These are phyloP conservation scores for Myripristis murdjan DNA, from an alignment of 2,797 vertebrate genomes.

Conservation along the genomic window DNA sequence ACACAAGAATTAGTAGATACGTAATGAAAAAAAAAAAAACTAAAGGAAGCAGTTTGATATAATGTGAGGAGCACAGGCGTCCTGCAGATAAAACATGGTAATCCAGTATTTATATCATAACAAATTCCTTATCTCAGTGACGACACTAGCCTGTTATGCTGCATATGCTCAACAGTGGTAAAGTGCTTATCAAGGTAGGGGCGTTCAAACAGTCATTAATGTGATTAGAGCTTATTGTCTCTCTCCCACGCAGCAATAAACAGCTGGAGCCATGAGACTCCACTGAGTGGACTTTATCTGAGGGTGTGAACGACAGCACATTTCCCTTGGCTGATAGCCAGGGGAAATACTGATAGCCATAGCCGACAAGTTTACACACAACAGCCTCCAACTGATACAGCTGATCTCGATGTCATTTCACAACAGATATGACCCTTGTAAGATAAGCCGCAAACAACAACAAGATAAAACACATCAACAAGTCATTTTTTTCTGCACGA, in stretches of 20 bases:
- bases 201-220: constrained; percentile 1
- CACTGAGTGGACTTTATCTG: constrained; percentile 24
- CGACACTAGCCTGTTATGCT: too few species aligned
- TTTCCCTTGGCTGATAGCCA: constrained; percentile 30
- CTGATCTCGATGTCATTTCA: constrained; percentile 10
- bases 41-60: too few species aligned
- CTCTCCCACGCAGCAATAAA: constrained; percentile 27
- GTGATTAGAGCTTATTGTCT: background rate
- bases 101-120: too few species aligned
- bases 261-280: background rate
- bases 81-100: too few species aligned
- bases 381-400: constrained; percentile 13
- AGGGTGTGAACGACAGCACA: constrained; percentile 11
- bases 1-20: background rate
- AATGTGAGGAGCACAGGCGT: too few species aligned
- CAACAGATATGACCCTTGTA: background rate
- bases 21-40: too few species aligned
- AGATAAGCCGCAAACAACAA: constrained; percentile 26
- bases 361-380: constrained; percentile 15
- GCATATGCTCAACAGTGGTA: too few species aligned
- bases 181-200: constrained; percentile 4
- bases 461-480: constrained; percentile 19
- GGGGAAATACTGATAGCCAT: too few species aligned
- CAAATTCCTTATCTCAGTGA: too few species aligned
- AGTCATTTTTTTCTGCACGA: background rate